phyloP scores from a whole-genome alignment of 1,140 invertebrate genomes.

The Lamellibrachia luymesi region DNA sequence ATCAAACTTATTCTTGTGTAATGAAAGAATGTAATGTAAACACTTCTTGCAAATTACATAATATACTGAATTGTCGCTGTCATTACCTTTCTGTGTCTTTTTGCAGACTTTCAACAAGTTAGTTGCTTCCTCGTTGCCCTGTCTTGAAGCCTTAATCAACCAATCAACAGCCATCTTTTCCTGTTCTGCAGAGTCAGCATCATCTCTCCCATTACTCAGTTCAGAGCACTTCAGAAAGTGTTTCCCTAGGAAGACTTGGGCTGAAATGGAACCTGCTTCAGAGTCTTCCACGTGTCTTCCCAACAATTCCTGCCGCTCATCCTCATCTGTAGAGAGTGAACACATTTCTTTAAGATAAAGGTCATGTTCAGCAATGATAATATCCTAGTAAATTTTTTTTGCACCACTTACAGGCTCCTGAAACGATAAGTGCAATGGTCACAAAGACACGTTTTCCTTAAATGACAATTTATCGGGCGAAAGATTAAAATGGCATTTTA shows the following conservation, averaged over 20 bases:
- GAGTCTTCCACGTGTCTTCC: not conserved
- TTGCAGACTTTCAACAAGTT: slow-evolving; percentile 75
- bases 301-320: not conserved
- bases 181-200: slow-evolving; percentile 58
- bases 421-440: no score
- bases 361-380: not conserved
- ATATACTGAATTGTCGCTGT: not conserved
- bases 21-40: not conserved
- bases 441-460: no score
- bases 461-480: no score
- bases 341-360: not conserved
- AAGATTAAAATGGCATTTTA: no score
- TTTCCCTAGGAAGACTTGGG: not conserved
- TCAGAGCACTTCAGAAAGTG: not conserved
- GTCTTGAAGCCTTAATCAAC: slow-evolving; percentile 82
- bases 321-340: not conserved
- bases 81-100: slow-evolving; percentile 64
- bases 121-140: slow-evolving; percentile 81
- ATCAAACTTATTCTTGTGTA: not conserved
- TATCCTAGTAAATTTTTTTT: no score
- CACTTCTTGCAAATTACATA: not conserved
- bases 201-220: not conserved
- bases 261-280: not conserved
- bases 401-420: no score
- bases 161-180: slow-evolving; percentile 74